phyloP scores from a whole-genome alignment of 2,797 vertebrate genomes.

The Vireo griseus region DNA sequence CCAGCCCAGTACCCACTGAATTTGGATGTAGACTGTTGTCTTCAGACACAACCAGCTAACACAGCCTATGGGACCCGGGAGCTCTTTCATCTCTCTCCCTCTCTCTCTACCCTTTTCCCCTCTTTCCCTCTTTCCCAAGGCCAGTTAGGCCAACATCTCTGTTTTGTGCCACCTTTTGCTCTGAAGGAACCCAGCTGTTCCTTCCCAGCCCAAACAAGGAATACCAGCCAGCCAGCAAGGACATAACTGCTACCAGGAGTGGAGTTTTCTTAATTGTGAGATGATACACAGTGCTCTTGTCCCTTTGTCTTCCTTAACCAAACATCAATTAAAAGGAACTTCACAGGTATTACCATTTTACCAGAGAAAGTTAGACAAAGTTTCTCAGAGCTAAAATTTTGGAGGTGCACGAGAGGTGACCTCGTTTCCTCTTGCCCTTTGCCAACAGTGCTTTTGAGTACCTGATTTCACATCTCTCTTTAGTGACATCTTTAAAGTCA shows the following conservation, averaged over 20 bases:
- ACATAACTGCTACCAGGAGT: accelerated
- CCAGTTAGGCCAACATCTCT: accelerated
- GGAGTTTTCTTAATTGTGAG: neutral
- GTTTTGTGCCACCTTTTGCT: neutral
- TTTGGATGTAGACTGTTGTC: neutral
- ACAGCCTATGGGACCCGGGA: accelerated
- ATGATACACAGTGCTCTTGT: neutral
- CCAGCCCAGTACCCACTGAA: neutral
- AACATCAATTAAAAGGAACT: neutral
- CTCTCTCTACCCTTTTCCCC: neutral
- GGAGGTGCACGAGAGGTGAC: neutral
- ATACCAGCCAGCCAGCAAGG: neutral
- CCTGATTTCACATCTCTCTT: neutral
- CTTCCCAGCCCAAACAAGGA: neutral
- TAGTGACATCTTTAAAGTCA: neutral
- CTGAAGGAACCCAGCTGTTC: neutral
- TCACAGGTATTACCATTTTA: neutral
- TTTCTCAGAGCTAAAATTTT: neutral
- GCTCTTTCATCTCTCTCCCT: neutral
- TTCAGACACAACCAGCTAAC: neutral
- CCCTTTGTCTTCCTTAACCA: neutral
- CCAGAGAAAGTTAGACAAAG: neutral
- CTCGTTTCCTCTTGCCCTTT: neutral
- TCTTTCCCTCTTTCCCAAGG: neutral
- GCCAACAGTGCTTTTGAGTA: neutral